Conservation (phyloP, 2,888 invertebrate species). For the Tryphoninae sp. region DNA sequence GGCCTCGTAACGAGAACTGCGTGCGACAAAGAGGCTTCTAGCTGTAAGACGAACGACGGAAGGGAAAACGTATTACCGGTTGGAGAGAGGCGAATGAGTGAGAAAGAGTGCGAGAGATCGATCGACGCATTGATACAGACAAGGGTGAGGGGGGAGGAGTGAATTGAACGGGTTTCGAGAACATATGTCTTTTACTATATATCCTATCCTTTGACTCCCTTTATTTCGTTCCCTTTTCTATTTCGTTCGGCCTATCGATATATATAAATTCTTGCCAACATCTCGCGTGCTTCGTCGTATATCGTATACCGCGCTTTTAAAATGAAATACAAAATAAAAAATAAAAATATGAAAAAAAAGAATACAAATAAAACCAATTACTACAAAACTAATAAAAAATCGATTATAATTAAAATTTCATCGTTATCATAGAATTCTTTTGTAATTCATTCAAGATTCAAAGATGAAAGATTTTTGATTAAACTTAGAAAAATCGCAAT, state of each 20-base stretch:
- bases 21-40: slow-evolving; percentile 28
- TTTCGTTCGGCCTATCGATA: not conserved
- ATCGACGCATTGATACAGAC: slow-evolving; percentile 47
- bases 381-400: not conserved
- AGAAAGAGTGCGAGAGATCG: slow-evolving; percentile 42
- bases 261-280: slow-evolving; percentile 2
- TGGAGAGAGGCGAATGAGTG: not conserved
- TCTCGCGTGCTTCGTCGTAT: not conserved
- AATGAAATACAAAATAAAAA: not conserved
- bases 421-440: no score
- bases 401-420: not conserved
- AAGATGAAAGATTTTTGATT: no score
- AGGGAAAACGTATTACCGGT: slow-evolving; percentile 22
- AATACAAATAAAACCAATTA: no score
- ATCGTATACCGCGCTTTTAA: not conserved
- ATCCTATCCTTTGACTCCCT: slow-evolving; percentile 20
- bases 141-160: no score
- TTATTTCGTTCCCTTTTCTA: slow-evolving; percentile 8
- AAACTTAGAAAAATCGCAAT: not conserved
- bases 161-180: slow-evolving; percentile 42
- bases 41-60: slow-evolving; percentile 28
- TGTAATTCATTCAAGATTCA: no score
- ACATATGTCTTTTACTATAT: slow-evolving; percentile 7
- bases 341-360: not conserved
- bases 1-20: slow-evolving; percentile 29